Conservation (phyloP, 2,113 vertebrate genomes). For the Bucco capensis region DNA sequence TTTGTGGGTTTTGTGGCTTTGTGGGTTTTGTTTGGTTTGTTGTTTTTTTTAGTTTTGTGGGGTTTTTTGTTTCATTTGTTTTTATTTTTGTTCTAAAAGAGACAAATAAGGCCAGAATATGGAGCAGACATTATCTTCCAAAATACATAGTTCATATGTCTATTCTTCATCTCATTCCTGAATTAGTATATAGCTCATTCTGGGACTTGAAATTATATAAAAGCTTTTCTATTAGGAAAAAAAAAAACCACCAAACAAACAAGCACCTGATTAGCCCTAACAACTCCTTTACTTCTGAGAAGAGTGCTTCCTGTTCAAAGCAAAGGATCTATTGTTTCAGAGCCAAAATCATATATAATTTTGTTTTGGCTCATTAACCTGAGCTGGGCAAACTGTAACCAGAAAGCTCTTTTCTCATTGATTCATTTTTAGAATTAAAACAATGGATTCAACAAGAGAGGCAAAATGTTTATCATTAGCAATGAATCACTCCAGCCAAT, state of each 20-base stretch:
- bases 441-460: neutral
- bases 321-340: neutral
- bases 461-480: neutral
- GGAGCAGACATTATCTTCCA: neutral
- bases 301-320: neutral
- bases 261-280: neutral
- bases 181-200: neutral
- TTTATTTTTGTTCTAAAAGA: neutral
- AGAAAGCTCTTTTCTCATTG: neutral
- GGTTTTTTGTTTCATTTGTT: no score
- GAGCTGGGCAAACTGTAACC: constrained; percentile 16
- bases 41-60: no score
- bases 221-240: neutral
- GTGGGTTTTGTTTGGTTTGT: no score
- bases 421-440: neutral
- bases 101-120: neutral
- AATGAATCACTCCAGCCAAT: neutral
- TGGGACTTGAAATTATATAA: neutral
- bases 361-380: constrained; percentile 28
- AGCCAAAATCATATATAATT: neutral
- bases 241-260: neutral
- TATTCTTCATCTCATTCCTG: neutral
- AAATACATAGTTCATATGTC: neutral
- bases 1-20: no score
- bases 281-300: neutral